Conservation (phyloP, 2,113 vertebrate species). For the Nibea albiflora region DNA sequence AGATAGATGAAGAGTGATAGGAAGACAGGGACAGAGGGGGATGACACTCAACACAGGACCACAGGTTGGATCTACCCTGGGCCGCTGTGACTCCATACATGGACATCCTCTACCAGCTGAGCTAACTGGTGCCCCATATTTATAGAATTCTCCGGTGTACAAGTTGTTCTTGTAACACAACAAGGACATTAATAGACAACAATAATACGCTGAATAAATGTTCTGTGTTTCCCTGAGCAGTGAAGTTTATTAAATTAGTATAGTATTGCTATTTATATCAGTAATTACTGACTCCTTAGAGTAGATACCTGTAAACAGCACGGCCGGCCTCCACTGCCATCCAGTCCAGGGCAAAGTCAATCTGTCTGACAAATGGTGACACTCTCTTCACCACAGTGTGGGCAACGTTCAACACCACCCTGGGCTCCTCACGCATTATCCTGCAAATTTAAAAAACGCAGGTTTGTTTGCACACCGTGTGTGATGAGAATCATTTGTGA, state of each 20-base stretch:
- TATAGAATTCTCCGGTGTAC: neutral
- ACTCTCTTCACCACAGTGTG: slow-evolving; percentile 92
- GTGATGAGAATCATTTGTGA: neutral
- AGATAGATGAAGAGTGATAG: too few relatives aligned
- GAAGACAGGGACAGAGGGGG: too few relatives aligned
- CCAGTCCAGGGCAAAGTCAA: slow-evolving; percentile 97
- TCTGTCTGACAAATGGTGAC: slow-evolving; percentile 93
- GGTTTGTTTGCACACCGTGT: neutral
- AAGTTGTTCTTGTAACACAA: neutral
- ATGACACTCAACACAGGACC: too few relatives aligned
- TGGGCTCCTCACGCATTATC: slow-evolving; percentile 93
- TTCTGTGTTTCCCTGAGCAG: too few relatives aligned
- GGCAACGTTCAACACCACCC: slow-evolving; percentile 90
- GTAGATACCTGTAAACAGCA: slow-evolving; percentile 91
- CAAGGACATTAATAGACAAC: neutral
- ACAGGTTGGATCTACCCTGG: too few relatives aligned
- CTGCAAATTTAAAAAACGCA: slow-evolving; percentile 73
- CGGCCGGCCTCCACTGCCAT: slow-evolving; percentile 95
- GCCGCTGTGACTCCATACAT: too few relatives aligned
- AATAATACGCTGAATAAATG: neutral
- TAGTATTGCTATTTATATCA: too few relatives aligned
- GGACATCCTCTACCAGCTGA: too few relatives aligned
- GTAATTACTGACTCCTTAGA: neutral
- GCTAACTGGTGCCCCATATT: neutral
- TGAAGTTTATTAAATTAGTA: too few relatives aligned